phyloP scores from a whole-genome alignment of 2,888 invertebrate species.

The Salpingus planirostris region DNA sequence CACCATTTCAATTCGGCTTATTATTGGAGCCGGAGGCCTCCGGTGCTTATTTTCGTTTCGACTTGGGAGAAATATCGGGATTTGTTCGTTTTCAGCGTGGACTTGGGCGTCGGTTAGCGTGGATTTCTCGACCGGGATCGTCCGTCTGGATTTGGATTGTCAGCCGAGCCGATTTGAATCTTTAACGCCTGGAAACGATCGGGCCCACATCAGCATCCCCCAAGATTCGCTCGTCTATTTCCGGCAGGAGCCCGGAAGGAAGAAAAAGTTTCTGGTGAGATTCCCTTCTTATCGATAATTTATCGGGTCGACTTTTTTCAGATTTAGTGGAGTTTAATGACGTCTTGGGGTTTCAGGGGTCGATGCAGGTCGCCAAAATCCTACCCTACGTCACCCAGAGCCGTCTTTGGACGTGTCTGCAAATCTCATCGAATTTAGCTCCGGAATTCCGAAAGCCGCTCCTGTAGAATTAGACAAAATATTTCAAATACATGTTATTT shows the following conservation, averaged over 20 bases:
- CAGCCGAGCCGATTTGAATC: constrained; percentile 38
- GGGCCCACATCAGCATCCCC: constrained; percentile 32
- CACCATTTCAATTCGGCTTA: too few relatives aligned
- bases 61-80: too few relatives aligned
- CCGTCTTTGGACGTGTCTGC: constrained; percentile 38
- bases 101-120: constrained; percentile 38
- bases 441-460: constrained; percentile 36
- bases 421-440: constrained; percentile 32
- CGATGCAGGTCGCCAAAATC: constrained; percentile 42
- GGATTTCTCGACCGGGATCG: constrained; percentile 34
- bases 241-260: constrained; percentile 42
- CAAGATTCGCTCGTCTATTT: constrained; percentile 42
- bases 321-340: not conserved
- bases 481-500: too few relatives aligned
- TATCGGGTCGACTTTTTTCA: constrained; percentile 5
- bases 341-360: constrained; percentile 32
- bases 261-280: constrained; percentile 43
- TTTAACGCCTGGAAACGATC: constrained; percentile 25
- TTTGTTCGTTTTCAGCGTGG: too few relatives aligned
- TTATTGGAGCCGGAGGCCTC: too few relatives aligned
- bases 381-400: constrained; percentile 36
- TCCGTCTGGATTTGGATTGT: constrained; percentile 40
- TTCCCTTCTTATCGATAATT: constrained; percentile 1
- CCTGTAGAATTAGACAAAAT: too few relatives aligned
- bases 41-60: too few relatives aligned